phyloP scores from a whole-genome alignment of 2,797 vertebrate species.

The Malurus splendens region DNA sequence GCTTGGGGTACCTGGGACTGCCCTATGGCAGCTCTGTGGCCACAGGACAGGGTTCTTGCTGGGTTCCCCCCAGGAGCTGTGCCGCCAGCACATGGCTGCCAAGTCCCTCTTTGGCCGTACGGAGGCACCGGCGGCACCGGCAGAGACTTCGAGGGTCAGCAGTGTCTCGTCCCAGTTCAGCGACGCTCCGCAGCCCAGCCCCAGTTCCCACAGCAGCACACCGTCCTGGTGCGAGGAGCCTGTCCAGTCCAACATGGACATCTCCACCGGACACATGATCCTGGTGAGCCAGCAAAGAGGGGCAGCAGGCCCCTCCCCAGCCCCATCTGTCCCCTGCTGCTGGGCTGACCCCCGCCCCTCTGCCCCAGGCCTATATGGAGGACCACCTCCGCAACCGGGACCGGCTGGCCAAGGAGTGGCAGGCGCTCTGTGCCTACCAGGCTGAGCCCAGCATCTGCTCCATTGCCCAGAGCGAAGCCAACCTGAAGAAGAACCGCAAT shows the following conservation, averaged over 20 bases:
- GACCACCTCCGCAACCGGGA: conserved; percentile 94
- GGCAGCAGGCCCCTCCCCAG: background rate
- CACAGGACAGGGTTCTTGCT: background rate
- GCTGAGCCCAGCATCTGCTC: conserved; percentile 87
- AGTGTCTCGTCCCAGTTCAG: conserved; percentile 98
- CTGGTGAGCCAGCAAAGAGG: conserved; percentile 74
- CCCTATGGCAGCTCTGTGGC: rapidly evolving
- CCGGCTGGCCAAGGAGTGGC: conserved; percentile 94
- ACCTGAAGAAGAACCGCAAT: conserved; percentile 90
- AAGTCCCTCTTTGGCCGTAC: conserved; percentile 86
- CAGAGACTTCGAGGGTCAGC: conserved; percentile 88
- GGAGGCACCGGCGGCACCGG: conserved; percentile 49
- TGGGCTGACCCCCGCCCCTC: background rate
- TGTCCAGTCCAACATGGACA: conserved; percentile 97
- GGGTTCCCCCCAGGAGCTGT: conserved; percentile 81
- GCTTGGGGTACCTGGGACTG: rapidly evolving
- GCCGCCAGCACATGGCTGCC: conserved; percentile 96
- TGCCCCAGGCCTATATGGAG: conserved; percentile 92
- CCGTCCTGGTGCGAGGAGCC: conserved; percentile 97
- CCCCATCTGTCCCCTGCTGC: rapidly evolving
- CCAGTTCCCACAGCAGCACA: conserved; percentile 95
- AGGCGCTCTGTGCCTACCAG: conserved; percentile 92
- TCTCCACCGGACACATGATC: conserved; percentile 98
- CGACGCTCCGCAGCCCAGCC: conserved; percentile 90
- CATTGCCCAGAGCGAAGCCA: conserved; percentile 75